Conservation (phyloP, 2,113 vertebrate species). For the Rhinoptilus africanus region DNA sequence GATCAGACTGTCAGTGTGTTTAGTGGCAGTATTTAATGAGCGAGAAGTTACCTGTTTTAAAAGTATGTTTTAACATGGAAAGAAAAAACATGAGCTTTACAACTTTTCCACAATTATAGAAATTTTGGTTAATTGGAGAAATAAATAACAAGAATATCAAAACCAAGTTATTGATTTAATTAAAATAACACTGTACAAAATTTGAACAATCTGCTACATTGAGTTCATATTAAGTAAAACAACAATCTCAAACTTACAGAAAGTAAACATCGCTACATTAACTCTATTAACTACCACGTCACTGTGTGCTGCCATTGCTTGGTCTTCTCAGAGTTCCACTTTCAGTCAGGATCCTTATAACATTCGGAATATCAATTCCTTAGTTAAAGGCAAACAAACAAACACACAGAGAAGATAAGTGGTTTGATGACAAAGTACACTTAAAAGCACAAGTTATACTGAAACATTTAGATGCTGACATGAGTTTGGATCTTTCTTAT, state of each 20-base stretch:
- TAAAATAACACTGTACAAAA: not conserved
- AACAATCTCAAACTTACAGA: not conserved
- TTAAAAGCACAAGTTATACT: not conserved
- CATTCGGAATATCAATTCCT: slow-evolving; percentile 43
- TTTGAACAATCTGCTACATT: not conserved
- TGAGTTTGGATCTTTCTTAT: not conserved
- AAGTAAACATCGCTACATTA: not conserved
- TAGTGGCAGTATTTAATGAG: not conserved
- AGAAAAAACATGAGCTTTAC: not conserved
- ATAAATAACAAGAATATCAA: not conserved
- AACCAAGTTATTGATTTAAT: not conserved
- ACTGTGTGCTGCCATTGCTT: not conserved
- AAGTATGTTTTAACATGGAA: not conserved
- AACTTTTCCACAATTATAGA: not conserved
- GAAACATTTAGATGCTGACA: not conserved
- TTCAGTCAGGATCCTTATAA: slow-evolving; percentile 52
- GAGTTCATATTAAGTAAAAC: not conserved
- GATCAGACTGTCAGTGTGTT: not conserved
- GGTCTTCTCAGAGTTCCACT: slow-evolving; percentile 41
- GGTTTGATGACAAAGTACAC: not conserved
- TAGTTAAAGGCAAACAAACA: not conserved
- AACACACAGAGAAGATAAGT: not conserved
- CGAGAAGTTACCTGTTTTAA: not conserved
- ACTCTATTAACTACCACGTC: not conserved
- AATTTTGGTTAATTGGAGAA: not conserved